Evolutionary conservation across 2,888 invertebrate species (phyloP).

Genomic region (Spatulosminthurus flaviceps): DNA sequence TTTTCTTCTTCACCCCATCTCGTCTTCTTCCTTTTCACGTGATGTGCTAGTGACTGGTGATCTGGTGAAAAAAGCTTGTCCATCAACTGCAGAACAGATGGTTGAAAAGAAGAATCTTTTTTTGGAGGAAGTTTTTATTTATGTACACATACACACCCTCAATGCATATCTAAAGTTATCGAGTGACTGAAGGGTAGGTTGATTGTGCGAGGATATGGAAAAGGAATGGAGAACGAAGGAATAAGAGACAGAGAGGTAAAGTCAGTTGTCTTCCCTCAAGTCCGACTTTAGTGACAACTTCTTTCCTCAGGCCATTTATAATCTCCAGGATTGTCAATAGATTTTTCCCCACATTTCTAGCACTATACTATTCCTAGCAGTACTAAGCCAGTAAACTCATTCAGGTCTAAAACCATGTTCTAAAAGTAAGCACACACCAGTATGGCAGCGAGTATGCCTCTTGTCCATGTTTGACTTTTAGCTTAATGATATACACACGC

Average conservation of each 20-base stretch:
- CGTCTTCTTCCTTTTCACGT: background rate
- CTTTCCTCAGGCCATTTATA: constrained; percentile 47
- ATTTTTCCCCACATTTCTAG: constrained; percentile 7
- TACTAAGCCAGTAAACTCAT: too few species aligned
- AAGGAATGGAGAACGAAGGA: background rate
- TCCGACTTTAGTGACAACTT: constrained; percentile 42
- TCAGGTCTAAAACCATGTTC: background rate
- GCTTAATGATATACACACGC: constrained; percentile 27
- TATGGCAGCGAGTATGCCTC: background rate
- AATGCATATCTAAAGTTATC: background rate
- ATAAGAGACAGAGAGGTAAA: constrained; percentile 25
- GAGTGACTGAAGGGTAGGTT: background rate
- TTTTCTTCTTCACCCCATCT: background rate
- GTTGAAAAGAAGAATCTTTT: constrained; percentile 27
- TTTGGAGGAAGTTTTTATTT: background rate
- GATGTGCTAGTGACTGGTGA: constrained; percentile 1
- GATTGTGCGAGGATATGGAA: constrained; percentile 20
- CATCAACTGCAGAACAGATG: constrained; percentile 46
- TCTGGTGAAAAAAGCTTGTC: constrained; percentile 36
- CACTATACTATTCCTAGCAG: too few species aligned
- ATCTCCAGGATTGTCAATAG: constrained; percentile 34
- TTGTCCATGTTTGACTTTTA: constrained; percentile 32
- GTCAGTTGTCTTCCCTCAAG: constrained; percentile 39
- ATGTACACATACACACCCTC: background rate
- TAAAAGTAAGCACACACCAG: background rate